Percentiles rank a stretch among this genome's conserved stretches.
phyloP scores from a whole-genome alignment of 2,888 invertebrate species.

The Tinea pellionella region DNA sequence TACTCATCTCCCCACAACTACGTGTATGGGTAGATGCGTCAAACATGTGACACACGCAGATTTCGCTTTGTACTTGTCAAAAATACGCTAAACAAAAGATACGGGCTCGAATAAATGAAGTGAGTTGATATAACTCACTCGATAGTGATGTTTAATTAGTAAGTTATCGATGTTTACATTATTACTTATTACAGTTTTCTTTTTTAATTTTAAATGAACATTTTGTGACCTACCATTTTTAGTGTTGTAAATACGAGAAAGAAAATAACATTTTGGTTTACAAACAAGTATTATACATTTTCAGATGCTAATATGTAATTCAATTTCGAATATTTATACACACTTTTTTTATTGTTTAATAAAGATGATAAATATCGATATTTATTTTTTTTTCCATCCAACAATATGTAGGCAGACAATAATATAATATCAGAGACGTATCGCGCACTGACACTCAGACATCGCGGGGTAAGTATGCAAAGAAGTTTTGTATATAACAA shows the following conservation, averaged over 20 bases:
- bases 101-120: conserved; percentile 63
- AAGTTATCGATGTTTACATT: conserved; percentile 21
- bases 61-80: conserved; percentile 69
- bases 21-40: conserved; percentile 28
- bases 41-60: conserved; percentile 67
- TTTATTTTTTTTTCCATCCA: conserved; percentile 15
- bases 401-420: conserved; percentile 62
- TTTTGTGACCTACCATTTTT: too few species aligned
- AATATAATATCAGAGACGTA: conserved; percentile 65
- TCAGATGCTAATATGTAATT: too few species aligned
- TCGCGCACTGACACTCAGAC: conserved; percentile 62
- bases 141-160: conserved; percentile 32
- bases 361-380: background rate
- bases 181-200: too few species aligned
- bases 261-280: too few species aligned
- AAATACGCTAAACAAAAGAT: conserved; percentile 70
- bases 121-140: conserved; percentile 63
- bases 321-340: too few species aligned
- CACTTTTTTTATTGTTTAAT: background rate
- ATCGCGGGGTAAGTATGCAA: conserved; percentile 63
- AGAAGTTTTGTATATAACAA: conserved; percentile 49
- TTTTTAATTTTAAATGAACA: too few species aligned
- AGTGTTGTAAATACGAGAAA: too few species aligned
- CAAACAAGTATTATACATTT: too few species aligned
- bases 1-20: conserved; percentile 29